Evolutionary conservation across 2,113 vertebrate genomes (phyloP), one percentile per base, ranked within the genome.

Genomic region (Synchiropus splendidus): DNA sequence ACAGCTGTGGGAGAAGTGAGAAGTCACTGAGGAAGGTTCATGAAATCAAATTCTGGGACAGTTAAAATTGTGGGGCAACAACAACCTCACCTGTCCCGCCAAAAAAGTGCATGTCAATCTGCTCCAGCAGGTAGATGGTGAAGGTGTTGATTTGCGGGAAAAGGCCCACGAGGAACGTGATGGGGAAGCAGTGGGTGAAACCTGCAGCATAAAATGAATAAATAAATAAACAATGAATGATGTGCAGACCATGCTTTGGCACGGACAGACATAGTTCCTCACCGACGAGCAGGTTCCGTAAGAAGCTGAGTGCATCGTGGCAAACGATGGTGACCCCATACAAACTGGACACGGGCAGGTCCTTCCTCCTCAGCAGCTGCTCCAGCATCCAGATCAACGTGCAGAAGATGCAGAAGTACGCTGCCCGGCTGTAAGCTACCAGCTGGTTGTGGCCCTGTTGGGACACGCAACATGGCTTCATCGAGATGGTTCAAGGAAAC

Each of bases 91-190:
- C 95, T 72, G 93, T 91, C 36, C 94, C 95, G 6, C 95, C 95
- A 48, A 99, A 98, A 42, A 93, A 51, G 66, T 98, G 85, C 76
- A 94, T 90, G 74, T 99, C 94, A 4, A 92, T 82, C 78, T 99
- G 94, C 63, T 99, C 95, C 79, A 99, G 68, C 55, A 96, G 74
- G 70, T 98, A 97, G 38, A 88, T 89, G 57, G 84, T 83, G 70
- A 99, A 99, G 27, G 94, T 99, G 83, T 98, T 91, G 78, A 98
- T 90, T 81, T 99, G 94, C 31, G 95, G 95, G 61, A 99, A 92
- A 64, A 98, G 90, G 18, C 95, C 95, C 13, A 99, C 81, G 39
- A 99, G 88, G 65, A 97, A 98, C 49, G 88, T 90, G 27, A 90
- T 77, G 5, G 95, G 95, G 75, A 98, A 99, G 78, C 91, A 95